Evolutionary conservation across 2,888 invertebrate genomes (phyloP).

Genomic region (Bembecia ichneumoniformis): DNA sequence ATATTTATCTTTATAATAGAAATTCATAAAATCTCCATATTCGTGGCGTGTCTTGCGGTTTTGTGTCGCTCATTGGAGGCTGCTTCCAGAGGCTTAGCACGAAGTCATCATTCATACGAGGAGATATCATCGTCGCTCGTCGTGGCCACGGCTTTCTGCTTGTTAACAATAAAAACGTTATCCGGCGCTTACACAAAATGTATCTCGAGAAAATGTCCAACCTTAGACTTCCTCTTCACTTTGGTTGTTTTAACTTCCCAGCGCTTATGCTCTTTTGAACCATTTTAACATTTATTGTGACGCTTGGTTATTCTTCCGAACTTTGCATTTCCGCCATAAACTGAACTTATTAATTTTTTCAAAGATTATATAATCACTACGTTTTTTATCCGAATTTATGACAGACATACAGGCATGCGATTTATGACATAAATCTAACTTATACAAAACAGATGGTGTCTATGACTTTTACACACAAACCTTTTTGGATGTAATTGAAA

Average conservation of each 20-base stretch:
- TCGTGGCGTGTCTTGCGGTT: conserved; percentile 56
- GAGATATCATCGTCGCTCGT: conserved; percentile 67
- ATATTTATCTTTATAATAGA: conserved; percentile 8
- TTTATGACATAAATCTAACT: no score
- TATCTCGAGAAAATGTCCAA: conserved; percentile 50
- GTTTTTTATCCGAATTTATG: no score
- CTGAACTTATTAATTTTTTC: no score
- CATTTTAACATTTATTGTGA: background rate
- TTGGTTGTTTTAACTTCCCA: conserved; percentile 24
- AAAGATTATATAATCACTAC: no score
- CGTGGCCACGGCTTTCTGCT: conserved; percentile 58
- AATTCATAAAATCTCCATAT: conserved; percentile 43
- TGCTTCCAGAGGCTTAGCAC: conserved; percentile 64
- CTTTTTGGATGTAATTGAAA: no score
- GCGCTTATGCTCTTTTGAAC: conserved; percentile 1
- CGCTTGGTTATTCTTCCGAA: no score
- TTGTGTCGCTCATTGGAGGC: conserved; percentile 47
- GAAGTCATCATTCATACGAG: conserved; percentile 72
- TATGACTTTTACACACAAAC: no score
- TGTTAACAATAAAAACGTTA: conserved; percentile 73
- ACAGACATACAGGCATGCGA: no score
- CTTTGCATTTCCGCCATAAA: no score
- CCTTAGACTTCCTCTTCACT: conserved; percentile 19
- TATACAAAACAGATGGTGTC: no score
- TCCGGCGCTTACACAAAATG: conserved; percentile 61